Evolutionary conservation across 2,113 vertebrate genomes (phyloP), one percentile per base, ranked within the genome.

Genomic region (Gobius niger): DNA sequence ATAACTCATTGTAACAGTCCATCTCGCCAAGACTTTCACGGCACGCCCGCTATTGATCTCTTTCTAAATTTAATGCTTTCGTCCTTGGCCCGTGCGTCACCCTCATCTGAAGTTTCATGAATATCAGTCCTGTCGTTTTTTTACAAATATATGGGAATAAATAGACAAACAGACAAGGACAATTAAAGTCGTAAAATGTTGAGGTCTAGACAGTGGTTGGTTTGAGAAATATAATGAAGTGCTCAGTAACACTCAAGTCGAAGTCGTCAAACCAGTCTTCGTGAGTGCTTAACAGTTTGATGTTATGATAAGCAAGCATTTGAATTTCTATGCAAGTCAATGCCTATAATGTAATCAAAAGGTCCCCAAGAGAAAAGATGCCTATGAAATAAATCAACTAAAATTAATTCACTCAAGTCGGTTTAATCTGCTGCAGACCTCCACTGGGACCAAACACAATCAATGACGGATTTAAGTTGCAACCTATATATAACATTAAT

Each of bases 351-450:
- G 63, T 19, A 46, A 47, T 65, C 54, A 70, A 18, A 52, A 56
- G 44, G 12, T 3, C 6, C 6, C 14, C 10, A 10, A 13, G 14
- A 3, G 7, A 13, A 47, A 49, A 7, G 10, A 46, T 5, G 40
- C 15, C 42, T 60, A 44, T 49, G 51, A 64, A 44, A 53, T 0
- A 64, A 44, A 53, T 0, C 44, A 73, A 9, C 24, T 34, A 10
- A 73, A 69, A 71, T 62, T 6, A 63, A 75, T 67, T 34, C 24
- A 78, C 68, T 66, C 50, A 42, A 64, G 13, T 54, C 50, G 42
- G 63, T 64, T 74, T 77, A 68, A 72, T 61, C 15, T 63, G 24
- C 16, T 49, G n/a, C n/a, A 14, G 41, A 15, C 12, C 54, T 16
- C 64, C 46, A 67, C n/a, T 52, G 13, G 16, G 2, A 64, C 5